Percentiles rank a stretch among this genome's conserved stretches.
Evolutionary conservation across 1,140 invertebrate genomes (phyloP).

Genomic region (Homalodisca vitripennis): DNA sequence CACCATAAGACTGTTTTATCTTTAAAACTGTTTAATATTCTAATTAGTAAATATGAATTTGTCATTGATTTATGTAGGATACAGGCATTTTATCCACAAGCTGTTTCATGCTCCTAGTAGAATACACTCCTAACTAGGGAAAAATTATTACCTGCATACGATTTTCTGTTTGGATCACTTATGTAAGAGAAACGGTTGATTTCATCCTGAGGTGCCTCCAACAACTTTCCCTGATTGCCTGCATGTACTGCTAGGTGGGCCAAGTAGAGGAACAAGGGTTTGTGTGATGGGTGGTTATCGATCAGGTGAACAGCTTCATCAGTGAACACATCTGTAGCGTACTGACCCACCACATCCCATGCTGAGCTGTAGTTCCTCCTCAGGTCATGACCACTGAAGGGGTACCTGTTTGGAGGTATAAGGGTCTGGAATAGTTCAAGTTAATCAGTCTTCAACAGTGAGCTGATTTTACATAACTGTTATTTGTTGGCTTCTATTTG

Average conservation of each 20-base stretch:
- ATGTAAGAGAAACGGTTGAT: constrained; percentile 64
- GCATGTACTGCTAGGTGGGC: constrained; percentile 66
- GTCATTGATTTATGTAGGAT: too few species aligned
- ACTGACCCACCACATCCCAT: constrained; percentile 59
- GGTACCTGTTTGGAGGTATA: not conserved
- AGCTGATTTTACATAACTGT: too few species aligned
- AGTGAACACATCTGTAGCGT: constrained; percentile 69
- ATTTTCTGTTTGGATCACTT: constrained; percentile 59
- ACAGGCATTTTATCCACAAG: too few species aligned
- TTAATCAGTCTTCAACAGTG: not conserved
- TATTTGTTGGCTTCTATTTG: not conserved
- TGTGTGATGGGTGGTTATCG: constrained; percentile 53
- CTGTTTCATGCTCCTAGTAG: too few species aligned
- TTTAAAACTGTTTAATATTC: too few species aligned
- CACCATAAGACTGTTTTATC: too few species aligned
- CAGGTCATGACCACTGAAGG: constrained; percentile 48
- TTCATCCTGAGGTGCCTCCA: constrained; percentile 62
- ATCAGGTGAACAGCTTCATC: constrained; percentile 61
- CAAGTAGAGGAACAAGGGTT: constrained; percentile 68
- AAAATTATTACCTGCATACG: constrained; percentile 67
- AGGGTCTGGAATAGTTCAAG: not conserved
- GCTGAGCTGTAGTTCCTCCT: constrained; percentile 55
- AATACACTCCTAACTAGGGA: too few species aligned
- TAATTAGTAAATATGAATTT: too few species aligned
- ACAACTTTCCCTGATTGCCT: constrained; percentile 56